Percentiles rank a stretch among this genome's conserved stretches.
phyloP scores from a whole-genome alignment of 2,113 vertebrate genomes.

The Halichoeres trimaculatus region DNA sequence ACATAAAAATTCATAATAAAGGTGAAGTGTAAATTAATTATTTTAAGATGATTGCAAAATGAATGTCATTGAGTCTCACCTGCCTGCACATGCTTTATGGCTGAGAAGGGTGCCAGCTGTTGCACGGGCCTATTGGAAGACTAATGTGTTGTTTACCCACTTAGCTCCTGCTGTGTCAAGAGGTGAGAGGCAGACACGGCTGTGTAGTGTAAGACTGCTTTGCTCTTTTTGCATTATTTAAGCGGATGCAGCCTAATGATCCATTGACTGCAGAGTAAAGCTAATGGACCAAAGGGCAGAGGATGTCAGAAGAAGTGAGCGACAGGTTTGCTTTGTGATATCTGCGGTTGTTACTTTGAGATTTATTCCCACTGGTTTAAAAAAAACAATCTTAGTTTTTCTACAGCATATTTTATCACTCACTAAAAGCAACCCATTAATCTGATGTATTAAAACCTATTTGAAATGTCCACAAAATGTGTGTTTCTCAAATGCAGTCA shows the following conservation, averaged over 20 bases:
- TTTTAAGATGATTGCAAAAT: too few relatives aligned
- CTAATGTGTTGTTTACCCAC: conserved; percentile 60
- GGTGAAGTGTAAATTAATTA: too few relatives aligned
- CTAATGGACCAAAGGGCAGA: conserved; percentile 44
- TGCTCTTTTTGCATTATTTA: conserved; percentile 82
- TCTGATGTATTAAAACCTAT: too few relatives aligned
- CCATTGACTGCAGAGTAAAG: conserved; percentile 42
- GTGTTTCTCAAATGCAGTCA: too few relatives aligned
- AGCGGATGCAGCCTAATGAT: conserved; percentile 73
- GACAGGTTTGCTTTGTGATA: conserved; percentile 15
- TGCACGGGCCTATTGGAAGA: conserved; percentile 20
- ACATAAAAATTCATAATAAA: too few relatives aligned
- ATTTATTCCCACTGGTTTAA: conserved; percentile 14
- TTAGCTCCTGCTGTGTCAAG: conserved; percentile 62
- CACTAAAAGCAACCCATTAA: too few relatives aligned
- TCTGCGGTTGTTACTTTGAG: neutral
- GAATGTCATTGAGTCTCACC: neutral
- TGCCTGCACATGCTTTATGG: conserved; percentile 3
- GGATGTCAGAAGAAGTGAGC: conserved; percentile 8
- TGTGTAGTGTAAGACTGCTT: conserved; percentile 54
- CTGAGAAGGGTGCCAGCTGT: conserved; percentile 4
- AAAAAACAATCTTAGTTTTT: neutral
- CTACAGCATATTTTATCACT: too few relatives aligned
- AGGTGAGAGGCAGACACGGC: conserved; percentile 49
- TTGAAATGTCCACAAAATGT: too few relatives aligned